Conservation (phyloP, 2,113 vertebrate species). For the Typhlomys cinereus region DNA sequence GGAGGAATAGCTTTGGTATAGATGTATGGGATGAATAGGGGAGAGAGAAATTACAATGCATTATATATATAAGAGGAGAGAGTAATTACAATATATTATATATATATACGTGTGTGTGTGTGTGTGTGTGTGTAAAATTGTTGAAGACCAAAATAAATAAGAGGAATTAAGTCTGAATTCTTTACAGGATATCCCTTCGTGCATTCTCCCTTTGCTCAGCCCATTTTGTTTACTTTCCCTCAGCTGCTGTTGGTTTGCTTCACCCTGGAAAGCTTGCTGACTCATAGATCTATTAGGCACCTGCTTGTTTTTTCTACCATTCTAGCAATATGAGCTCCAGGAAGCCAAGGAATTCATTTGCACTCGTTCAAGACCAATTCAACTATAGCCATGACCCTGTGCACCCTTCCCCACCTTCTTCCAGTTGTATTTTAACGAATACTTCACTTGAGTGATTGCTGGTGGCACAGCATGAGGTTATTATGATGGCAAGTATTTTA, state of each 20-base stretch:
- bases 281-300: no score
- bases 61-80: no score
- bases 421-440: background rate
- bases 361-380: background rate
- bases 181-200: background rate
- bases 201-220: background rate
- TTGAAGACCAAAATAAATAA: background rate
- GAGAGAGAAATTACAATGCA: no score
- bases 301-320: background rate
- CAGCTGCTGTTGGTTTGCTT: background rate
- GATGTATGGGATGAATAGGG: no score
- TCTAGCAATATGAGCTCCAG: background rate
- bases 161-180: background rate
- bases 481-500: background rate
- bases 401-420: background rate
- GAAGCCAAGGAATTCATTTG: background rate
- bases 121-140: no score
- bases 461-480: background rate
- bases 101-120: no score
- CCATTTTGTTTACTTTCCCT: background rate
- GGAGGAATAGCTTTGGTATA: no score
- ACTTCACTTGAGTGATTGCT: background rate
- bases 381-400: background rate
- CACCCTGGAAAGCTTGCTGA: background rate
- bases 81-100: no score